phyloP scores from a whole-genome alignment of 2,797 vertebrate species.

The Galago senegalensis region DNA sequence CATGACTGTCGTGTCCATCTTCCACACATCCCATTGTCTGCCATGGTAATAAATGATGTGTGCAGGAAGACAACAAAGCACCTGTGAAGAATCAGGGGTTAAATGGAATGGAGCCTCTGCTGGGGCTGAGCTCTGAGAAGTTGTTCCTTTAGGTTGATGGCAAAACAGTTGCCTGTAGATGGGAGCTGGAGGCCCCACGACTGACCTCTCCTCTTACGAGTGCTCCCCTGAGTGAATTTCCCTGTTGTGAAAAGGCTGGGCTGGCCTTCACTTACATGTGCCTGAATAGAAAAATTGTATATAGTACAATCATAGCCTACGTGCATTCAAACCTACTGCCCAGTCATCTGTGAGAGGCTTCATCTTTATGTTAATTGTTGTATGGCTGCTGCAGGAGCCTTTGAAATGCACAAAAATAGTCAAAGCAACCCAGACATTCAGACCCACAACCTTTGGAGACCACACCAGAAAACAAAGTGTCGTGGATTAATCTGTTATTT shows the following conservation, averaged over 20 bases:
- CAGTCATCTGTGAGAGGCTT: slow-evolving; percentile 61
- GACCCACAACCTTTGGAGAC: slow-evolving; percentile 36
- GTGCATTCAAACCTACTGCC: slow-evolving; percentile 81
- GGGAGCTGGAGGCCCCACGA: slow-evolving; percentile 61
- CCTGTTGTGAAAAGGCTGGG: slow-evolving; percentile 62
- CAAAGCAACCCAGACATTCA: background rate
- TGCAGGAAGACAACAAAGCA: slow-evolving; percentile 84
- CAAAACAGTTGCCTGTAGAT: slow-evolving; percentile 71
- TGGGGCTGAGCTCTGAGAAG: slow-evolving; percentile 71
- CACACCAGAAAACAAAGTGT: slow-evolving; percentile 35
- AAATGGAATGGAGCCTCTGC: slow-evolving; percentile 68
- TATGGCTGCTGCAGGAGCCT: slow-evolving; percentile 58
- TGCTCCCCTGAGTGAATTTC: slow-evolving; percentile 20
- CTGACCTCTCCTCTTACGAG: background rate
- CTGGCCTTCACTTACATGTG: slow-evolving; percentile 74
- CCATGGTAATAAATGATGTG: slow-evolving; percentile 83
- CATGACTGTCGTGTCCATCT: slow-evolving; percentile 85
- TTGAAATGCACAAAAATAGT: slow-evolving; percentile 62
- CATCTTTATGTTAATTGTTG: slow-evolving; percentile 53
- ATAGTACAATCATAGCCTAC: slow-evolving; percentile 53
- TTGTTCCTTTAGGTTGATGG: slow-evolving; percentile 76
- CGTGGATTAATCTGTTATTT: slow-evolving; percentile 58
- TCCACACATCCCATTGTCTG: slow-evolving; percentile 86
- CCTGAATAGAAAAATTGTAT: slow-evolving; percentile 50
- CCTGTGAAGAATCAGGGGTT: slow-evolving; percentile 69